These are phyloP conservation scores for Glaucopsyche alexis DNA, from an alignment of 2,888 invertebrate genomes.

Conservation along the genomic window DNA sequence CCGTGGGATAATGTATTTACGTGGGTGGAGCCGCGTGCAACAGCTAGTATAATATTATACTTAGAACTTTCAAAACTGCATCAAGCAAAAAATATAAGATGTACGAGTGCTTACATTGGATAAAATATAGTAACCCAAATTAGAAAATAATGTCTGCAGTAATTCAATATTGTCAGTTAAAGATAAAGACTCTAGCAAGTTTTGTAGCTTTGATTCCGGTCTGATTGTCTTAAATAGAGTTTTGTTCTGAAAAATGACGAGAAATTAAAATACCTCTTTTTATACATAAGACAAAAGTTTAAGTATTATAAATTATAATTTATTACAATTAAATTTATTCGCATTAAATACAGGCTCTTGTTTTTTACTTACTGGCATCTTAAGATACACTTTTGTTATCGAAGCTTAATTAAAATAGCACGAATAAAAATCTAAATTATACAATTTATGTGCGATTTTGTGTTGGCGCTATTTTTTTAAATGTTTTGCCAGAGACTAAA, in stretches of 20 bases:
- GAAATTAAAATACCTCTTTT: background rate
- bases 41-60: background rate
- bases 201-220: constrained; percentile 45
- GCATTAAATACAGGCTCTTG: background rate
- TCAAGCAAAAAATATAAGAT: background rate
- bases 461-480: background rate
- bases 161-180: constrained; percentile 48
- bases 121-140: constrained; percentile 53
- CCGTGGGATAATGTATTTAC: too few relatives aligned
- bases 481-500: background rate
- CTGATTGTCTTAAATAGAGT: constrained; percentile 38
- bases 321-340: background rate
- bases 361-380: constrained; percentile 5
- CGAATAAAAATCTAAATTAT: too few relatives aligned
- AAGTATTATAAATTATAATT: too few relatives aligned
- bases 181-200: constrained; percentile 51
- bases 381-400: background rate
- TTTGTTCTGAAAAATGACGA: constrained; percentile 31
- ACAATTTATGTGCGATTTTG: background rate
- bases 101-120: constrained; percentile 51
- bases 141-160: constrained; percentile 48
- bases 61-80: background rate
- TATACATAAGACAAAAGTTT: background rate
- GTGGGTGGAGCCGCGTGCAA: too few relatives aligned
- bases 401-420: too few relatives aligned